Percentiles rank a stretch among this genome's conserved stretches.
Conservation (phyloP, 2,888 invertebrate genomes). For the Parasteatoda lunata region DNA sequence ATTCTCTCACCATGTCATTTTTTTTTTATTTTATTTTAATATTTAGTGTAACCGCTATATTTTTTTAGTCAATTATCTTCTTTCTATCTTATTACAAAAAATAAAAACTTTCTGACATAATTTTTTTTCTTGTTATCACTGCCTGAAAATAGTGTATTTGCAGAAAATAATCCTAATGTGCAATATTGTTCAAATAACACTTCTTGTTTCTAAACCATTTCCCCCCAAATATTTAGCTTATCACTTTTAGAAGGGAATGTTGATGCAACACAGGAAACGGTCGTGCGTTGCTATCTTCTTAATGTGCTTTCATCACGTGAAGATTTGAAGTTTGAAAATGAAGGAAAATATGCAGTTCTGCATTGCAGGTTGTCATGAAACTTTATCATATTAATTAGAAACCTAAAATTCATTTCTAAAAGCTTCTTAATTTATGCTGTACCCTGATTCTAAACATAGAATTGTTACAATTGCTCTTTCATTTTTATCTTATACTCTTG, state of each 20-base stretch:
- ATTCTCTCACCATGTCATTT: no score
- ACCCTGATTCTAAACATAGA: background rate
- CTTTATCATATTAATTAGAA: background rate
- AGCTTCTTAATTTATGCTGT: background rate
- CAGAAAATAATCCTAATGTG: background rate
- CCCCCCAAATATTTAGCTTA: slow-evolving; percentile 14
- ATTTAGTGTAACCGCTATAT: no score
- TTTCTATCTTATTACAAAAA: no score
- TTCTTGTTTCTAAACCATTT: background rate
- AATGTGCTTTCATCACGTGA: slow-evolving; percentile 49
- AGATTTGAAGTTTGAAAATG: slow-evolving; percentile 61
- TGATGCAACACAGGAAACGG: slow-evolving; percentile 55
- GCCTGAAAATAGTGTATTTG: no score
- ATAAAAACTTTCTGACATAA: no score
- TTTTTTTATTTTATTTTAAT: no score
- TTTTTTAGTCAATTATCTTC: no score
- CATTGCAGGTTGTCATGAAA: slow-evolving; percentile 32
- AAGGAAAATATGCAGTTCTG: slow-evolving; percentile 58
- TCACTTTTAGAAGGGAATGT: slow-evolving; percentile 61
- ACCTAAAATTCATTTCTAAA: background rate
- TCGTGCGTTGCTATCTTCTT: slow-evolving; percentile 56
- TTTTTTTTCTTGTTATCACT: no score
- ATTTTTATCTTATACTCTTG: no score
- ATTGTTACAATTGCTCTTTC: background rate
- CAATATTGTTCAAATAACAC: background rate